Base-by-base conservation (phyloP, 23 tunicate species). In the Trididemnum nubilum region DNA sequence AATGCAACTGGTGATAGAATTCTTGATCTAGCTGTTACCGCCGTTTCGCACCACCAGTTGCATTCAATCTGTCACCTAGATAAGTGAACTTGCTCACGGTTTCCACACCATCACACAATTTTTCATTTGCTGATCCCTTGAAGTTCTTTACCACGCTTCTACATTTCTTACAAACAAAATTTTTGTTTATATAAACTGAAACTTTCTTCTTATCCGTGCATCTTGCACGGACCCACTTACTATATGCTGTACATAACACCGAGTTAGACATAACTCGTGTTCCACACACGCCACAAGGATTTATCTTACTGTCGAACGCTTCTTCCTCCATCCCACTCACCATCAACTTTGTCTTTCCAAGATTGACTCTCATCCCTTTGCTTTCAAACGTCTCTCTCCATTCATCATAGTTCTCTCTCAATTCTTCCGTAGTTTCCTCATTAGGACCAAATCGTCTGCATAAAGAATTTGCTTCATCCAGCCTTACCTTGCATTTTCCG, bases 301-400 rank as follows among this genome's bases (percentile, higher is more conserved):
- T 26, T 19, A 73, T 30, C 29, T 24, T 73, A 25, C 78, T 73
- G 3, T 19, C 29, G 9, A 73, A 2, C 5, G 39, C 58, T 38
- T 38, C 78, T 19, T n/a, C 74, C n/a, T 73, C 58, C 24, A 27
- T 3, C 3, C 58, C 78, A 39, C 58, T 37, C 78, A 73, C 58
- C 78, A 73, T 77, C 67, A 32, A n/a, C 21, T 77, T 57, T 1
- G 67, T 77, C 66, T 77, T 77, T 29, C 39, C 36, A 28, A 77
- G 38, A 77, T 77, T 77, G 2, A 57, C 26, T 30, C 36, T 77
- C 81, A 77, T 7, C 23, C 67, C 67, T 39, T 77, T 77, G 81
- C 44, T 77, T 33, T 77, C 58, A 3, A 77, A 77, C 30, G 81
- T 67, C 9, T 54, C 40, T 57, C n/a, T 77, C 81, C 81, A 77